Evolutionary conservation across 2,888 invertebrate species (phyloP).

Genomic region (Camponotus fellah): DNA sequence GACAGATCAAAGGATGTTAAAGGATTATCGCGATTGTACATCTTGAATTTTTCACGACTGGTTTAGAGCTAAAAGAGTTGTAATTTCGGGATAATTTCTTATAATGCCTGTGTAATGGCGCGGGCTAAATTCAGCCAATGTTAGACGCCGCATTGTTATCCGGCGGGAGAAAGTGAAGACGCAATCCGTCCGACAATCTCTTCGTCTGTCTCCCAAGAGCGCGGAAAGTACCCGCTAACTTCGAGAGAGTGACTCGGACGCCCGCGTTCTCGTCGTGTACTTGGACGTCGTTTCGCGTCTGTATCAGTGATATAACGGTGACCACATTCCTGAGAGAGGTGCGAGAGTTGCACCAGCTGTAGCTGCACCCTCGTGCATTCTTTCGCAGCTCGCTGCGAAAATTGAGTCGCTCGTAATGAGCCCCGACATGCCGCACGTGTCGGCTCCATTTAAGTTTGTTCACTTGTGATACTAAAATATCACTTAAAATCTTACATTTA

Average conservation of each 20-base stretch:
- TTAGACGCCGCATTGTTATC: conserved; percentile 61
- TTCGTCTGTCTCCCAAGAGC: conserved; percentile 44
- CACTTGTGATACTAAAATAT: not conserved
- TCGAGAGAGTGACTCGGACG: conserved; percentile 37
- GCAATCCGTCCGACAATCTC: conserved; percentile 62
- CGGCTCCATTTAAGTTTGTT: not conserved
- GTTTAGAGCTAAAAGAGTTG: not conserved
- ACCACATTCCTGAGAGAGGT: conserved; percentile 74
- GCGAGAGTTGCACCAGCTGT: conserved; percentile 44
- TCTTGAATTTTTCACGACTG: not conserved
- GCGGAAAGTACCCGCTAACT: conserved; percentile 34
- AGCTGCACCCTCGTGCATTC: conserved; percentile 40
- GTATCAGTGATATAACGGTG: conserved; percentile 80
- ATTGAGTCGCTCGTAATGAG: not conserved
- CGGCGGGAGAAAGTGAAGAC: conserved; percentile 64
- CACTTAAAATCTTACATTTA: not conserved
- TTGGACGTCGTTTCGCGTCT: conserved; percentile 55
- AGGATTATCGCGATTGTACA: not conserved
- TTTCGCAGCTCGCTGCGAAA: conserved; percentile 15
- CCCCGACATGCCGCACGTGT: not conserved
- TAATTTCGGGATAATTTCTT: not conserved
- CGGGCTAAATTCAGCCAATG: not conserved
- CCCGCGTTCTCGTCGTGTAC: conserved; percentile 37
- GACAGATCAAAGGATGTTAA: not conserved
- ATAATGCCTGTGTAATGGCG: conserved; percentile 15